Evolutionary conservation across 2,888 invertebrate species (phyloP).

Genomic region (Pteria penguin): DNA sequence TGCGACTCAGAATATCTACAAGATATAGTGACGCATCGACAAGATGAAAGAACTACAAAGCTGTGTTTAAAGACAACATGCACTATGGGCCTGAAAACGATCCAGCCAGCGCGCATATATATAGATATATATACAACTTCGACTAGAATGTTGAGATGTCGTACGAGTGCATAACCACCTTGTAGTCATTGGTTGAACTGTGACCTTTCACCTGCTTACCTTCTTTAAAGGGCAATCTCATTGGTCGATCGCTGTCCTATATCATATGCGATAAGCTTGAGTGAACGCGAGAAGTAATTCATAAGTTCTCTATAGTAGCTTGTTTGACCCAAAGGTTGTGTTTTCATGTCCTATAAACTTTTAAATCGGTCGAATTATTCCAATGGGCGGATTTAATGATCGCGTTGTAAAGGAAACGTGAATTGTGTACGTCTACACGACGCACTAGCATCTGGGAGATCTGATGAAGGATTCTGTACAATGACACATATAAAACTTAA

Average conservation of each 20-base stretch:
- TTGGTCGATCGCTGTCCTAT: background rate
- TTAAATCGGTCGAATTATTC: too few relatives aligned
- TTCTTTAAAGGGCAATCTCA: background rate
- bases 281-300: slow-evolving; percentile 28
- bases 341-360: background rate
- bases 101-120: background rate
- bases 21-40: too few relatives aligned
- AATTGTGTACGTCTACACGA: too few relatives aligned
- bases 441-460: too few relatives aligned
- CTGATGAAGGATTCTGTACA: too few relatives aligned
- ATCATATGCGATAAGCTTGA: slow-evolving; percentile 9
- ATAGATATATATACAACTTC: background rate
- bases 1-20: too few relatives aligned
- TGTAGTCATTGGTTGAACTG: slow-evolving; percentile 21
- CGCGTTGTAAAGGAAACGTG: too few relatives aligned
- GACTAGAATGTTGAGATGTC: slow-evolving; percentile 13
- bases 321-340: background rate
- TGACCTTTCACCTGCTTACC: slow-evolving; percentile 11
- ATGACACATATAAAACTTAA: too few relatives aligned
- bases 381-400: too few relatives aligned
- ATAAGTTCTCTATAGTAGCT: slow-evolving; percentile 2
- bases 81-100: background rate
- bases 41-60: too few relatives aligned
- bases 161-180: slow-evolving; percentile 19
- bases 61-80: background rate